These are phyloP conservation scores for Piprites chloris DNA, from an alignment of 2,113 vertebrate species.

Conservation along the genomic window DNA sequence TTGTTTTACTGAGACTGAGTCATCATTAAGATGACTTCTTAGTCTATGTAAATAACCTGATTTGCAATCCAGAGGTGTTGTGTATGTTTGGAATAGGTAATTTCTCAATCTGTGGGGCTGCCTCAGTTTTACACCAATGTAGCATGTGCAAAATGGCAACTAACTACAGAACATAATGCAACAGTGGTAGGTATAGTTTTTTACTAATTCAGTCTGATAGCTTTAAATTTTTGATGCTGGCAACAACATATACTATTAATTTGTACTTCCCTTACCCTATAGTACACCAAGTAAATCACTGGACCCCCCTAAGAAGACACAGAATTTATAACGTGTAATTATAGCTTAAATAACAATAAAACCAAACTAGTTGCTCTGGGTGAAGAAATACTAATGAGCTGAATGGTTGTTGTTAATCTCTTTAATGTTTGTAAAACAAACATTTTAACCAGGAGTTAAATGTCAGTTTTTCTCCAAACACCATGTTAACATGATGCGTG, in stretches of 20 bases:
- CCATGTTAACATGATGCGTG: neutral
- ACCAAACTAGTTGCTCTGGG: neutral
- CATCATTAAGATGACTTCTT: neutral
- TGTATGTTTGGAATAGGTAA: neutral
- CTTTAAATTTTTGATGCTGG: neutral
- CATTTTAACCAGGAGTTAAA: neutral
- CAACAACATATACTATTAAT: neutral
- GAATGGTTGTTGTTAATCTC: neutral
- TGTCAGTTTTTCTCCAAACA: neutral
- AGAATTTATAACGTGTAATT: neutral
- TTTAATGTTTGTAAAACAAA: neutral
- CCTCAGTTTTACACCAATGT: neutral
- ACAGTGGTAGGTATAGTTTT: accelerated
- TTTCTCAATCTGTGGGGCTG: neutral
- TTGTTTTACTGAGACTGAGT: neutral
- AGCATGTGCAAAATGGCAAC: neutral
- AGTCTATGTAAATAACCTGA: neutral
- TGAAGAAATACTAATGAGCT: neutral
- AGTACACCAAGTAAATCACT: neutral
- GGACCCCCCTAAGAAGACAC: neutral
- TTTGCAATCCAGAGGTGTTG: neutral
- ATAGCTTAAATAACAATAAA: neutral
- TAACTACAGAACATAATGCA: accelerated
- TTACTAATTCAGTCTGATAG: neutral
- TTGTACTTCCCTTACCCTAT: neutral